phyloP scores from a whole-genome alignment of 35 echinoderm and acorn worm species.

The Acanthaster planci region DNA sequence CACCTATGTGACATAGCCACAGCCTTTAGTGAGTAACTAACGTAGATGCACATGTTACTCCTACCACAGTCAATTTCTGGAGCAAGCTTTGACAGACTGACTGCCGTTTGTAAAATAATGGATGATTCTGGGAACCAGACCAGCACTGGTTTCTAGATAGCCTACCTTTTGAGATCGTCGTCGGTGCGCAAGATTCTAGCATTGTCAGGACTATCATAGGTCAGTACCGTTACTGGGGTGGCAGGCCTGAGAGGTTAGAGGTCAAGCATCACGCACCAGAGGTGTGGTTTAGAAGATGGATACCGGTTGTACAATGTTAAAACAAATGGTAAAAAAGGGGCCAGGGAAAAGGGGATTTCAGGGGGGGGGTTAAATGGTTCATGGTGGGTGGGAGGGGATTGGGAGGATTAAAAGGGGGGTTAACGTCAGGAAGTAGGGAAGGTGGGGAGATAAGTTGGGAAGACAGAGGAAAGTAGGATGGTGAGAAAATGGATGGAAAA shows the following conservation, averaged over 20 bases:
- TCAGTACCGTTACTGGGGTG: constrained; percentile 83
- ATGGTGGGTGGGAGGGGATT: no score
- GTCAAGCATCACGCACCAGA: background rate
- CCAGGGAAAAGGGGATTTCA: no score
- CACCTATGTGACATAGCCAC: no score
- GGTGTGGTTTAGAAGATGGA: background rate
- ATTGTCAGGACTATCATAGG: constrained; percentile 83
- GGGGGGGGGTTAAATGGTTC: no score
- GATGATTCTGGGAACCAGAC: no score
- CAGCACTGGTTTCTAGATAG: no score
- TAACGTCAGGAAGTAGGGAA: no score
- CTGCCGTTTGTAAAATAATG: background rate
- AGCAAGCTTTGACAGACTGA: no score
- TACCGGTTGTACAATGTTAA: background rate
- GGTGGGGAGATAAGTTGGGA: background rate
- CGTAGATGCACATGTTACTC: no score
- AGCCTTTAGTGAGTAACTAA: no score
- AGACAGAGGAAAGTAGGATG: background rate
- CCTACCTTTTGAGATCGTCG: constrained; percentile 82
- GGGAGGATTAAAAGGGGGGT: background rate
- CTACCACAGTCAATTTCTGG: no score
- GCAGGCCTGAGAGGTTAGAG: constrained; percentile 62
- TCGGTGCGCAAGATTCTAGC: constrained; percentile 68
- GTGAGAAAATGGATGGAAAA: background rate
- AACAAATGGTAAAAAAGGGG: no score